Percentiles rank a stretch among this genome's conserved stretches.
These are phyloP conservation scores for Leptothorax acervorum DNA, from an alignment of 2,888 invertebrate genomes.

Conservation along the genomic window DNA sequence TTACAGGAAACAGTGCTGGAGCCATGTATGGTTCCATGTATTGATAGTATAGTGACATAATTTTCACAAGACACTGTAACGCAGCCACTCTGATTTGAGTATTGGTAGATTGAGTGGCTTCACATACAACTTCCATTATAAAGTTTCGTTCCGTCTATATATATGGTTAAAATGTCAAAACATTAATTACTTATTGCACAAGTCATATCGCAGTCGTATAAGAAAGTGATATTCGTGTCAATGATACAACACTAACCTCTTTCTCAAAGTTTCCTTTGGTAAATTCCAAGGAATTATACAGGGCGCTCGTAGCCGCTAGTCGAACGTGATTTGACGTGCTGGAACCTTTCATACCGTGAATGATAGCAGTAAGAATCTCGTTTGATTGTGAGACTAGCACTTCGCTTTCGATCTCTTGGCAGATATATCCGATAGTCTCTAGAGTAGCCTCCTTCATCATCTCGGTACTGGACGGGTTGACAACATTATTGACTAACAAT, in stretches of 20 bases:
- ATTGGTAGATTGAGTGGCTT: conserved; percentile 97
- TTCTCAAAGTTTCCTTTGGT: conserved; percentile 99
- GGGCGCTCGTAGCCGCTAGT: conserved; percentile 97
- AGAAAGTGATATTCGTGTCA: background rate
- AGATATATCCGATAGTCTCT: conserved; percentile 99
- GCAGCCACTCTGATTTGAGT: conserved; percentile 98
- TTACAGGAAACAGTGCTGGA: conserved; percentile 96
- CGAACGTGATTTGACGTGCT: conserved; percentile 97
- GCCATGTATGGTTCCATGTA: conserved; percentile 99
- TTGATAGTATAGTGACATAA: conserved; percentile 99
- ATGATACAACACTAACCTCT: conserved; percentile 87
- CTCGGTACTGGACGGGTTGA: conserved; percentile 94
- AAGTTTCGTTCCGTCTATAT: conserved; percentile 95
- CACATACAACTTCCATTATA: conserved; percentile 99
- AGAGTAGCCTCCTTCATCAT: conserved; percentile 98
- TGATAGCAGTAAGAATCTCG: conserved; percentile 98
- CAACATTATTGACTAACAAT: conserved; percentile 96
- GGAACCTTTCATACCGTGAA: conserved; percentile 98
- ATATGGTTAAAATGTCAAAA: conserved; percentile 24
- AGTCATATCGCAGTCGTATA: background rate
- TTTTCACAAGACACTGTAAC: conserved; percentile 98
- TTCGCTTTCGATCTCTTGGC: conserved; percentile 98
- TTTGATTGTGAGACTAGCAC: conserved; percentile 97
- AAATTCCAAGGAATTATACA: conserved; percentile 99
- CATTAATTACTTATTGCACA: background rate